Evolutionary conservation across 1,140 invertebrate genomes (phyloP), one percentile per base, ranked within the genome.

Genomic region (Gryon sp.): DNA sequence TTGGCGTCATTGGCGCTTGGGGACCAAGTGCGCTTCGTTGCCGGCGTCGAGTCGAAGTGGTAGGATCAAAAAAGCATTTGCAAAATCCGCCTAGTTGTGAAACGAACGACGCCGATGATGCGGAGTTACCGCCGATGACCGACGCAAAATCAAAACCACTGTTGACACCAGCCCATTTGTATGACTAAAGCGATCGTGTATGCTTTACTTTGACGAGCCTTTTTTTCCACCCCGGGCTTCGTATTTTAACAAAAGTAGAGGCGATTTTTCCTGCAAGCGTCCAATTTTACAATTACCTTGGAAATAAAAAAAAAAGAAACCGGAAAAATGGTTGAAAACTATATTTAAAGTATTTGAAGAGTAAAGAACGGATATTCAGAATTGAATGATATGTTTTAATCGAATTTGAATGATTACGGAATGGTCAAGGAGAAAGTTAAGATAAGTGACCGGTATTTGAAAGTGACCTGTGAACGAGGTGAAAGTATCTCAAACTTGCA

Each of bases 41-140:
- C 53, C 32, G 52, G 46, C 40, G 45, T 50, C 76, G 65, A 66
- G 68, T 45, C 65, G 28, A 43, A 80, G 74, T 77, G 70, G 76
- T 72, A 69, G 84, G 86, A 87, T 87, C 84, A 87, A 87, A 88
- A 88, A 87, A 85, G 82, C 86, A 87, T 85, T 86, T 82, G 79
- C 68, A 78, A 84, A 87, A 88, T 85, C 82, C 82, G 74, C 32
- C 50, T 48, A 63, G 60, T 63, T 80, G 55, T 24, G 41, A 72
- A 77, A 68, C 68, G 72, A 68, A 66, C 63, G 60, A 62, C 22
- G 32, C 24, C 53, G 66, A 75, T 70, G 52, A 70, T 70, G 52
- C 32, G 34, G 63, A 62, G 72, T 63, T 59, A 53, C 34, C 43
- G 26, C 40, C 63, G 69, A 79, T 84, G 83, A 84, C 40, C 76